Percentiles rank a stretch among this genome's conserved stretches.
These are phyloP conservation scores for Bubo scandiacus DNA, from an alignment of 2,113 vertebrate genomes.

Conservation along the genomic window DNA sequence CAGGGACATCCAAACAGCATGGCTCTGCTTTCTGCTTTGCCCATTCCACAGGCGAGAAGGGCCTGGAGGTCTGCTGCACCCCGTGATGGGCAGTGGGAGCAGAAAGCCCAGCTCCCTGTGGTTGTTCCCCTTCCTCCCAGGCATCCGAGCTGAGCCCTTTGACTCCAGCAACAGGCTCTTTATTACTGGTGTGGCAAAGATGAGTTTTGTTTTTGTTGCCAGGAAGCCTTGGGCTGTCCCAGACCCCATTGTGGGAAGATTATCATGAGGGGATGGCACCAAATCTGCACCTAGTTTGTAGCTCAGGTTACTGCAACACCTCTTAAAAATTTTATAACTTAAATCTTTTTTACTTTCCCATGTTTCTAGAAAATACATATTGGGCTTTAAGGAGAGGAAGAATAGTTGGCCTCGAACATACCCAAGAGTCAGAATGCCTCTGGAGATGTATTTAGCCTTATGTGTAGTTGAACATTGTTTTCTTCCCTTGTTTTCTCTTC, in stretches of 20 bases:
- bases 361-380: not conserved
- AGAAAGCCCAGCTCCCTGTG: not conserved
- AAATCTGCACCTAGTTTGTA: not conserved
- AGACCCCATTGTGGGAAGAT: not conserved
- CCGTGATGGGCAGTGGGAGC: not conserved
- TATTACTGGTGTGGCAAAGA: not conserved
- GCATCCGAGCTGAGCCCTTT: not conserved
- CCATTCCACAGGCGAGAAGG: not conserved
- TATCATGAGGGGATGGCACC: not conserved
- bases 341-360: not conserved
- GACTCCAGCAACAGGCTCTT: not conserved
- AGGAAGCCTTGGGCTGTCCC: not conserved
- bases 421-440: not conserved
- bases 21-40: not conserved
- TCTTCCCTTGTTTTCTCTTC: not conserved
- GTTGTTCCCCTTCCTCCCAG: not conserved
- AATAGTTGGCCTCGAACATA: not conserved
- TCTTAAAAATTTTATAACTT: not conserved
- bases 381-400: not conserved
- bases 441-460: not conserved
- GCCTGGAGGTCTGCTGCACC: not conserved
- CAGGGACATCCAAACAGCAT: not conserved
- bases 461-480: not conserved
- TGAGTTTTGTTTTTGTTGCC: not conserved
- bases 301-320: not conserved